Evolutionary conservation across 2,888 invertebrate species (phyloP).

Genomic region (Melanotus villosus): DNA sequence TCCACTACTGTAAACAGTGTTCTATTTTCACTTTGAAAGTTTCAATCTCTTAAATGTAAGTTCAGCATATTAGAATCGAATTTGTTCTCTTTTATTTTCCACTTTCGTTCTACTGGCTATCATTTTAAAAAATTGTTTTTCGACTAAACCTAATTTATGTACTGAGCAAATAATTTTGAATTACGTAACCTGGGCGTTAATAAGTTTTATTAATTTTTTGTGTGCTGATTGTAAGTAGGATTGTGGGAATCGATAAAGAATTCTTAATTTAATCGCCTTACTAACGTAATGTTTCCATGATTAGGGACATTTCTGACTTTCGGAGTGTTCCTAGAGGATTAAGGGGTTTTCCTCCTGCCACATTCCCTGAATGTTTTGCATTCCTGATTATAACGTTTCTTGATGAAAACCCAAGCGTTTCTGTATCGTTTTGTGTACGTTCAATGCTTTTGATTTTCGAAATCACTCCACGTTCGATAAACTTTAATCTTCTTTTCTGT

Average conservation of each 20-base stretch:
- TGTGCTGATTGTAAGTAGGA: slow-evolving; percentile 1
- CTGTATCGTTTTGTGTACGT: slow-evolving; percentile 18
- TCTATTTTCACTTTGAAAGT: too few relatives aligned
- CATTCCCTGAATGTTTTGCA: slow-evolving; percentile 30
- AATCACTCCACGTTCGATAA: background rate
- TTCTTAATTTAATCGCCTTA: slow-evolving; percentile 4
- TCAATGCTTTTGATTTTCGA: background rate
- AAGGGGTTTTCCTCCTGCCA: slow-evolving; percentile 15
- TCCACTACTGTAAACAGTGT: too few relatives aligned
- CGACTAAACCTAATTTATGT: too few relatives aligned
- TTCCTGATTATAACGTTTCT: slow-evolving; percentile 26
- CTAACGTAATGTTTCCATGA: slow-evolving; percentile 11
- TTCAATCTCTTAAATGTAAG: too few relatives aligned
- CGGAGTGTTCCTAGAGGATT: slow-evolving; percentile 20
- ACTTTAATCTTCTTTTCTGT: slow-evolving; percentile 1
- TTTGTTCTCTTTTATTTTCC: too few relatives aligned
- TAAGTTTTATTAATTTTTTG: too few relatives aligned
- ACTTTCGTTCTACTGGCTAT: too few relatives aligned
- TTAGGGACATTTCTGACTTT: slow-evolving; percentile 20
- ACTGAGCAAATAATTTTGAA: too few relatives aligned
- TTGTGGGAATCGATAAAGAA: slow-evolving; percentile 17
- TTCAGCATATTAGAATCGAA: too few relatives aligned
- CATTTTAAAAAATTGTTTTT: too few relatives aligned
- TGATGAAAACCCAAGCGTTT: slow-evolving; percentile 22
- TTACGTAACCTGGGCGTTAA: too few relatives aligned